Evolutionary conservation across 2,888 invertebrate species (phyloP).

Genomic region (Vesta saturnalis): DNA sequence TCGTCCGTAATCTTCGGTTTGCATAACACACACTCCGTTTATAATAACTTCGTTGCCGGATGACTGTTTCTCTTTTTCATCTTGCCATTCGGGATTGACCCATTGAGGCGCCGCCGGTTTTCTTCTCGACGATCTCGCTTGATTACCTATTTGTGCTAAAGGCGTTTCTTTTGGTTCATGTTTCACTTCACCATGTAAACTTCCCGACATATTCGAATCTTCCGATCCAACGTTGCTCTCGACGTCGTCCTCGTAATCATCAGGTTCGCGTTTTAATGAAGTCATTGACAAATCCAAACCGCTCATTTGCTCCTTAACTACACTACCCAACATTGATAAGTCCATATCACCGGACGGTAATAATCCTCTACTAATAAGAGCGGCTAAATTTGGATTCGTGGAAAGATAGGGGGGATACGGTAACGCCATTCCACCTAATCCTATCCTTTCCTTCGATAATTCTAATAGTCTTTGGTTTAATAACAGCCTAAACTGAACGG

Average conservation of each 20-base stretch:
- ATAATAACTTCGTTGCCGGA: constrained; percentile 84
- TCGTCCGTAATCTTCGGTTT: constrained; percentile 77
- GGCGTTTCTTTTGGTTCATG: constrained; percentile 65
- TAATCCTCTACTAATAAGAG: constrained; percentile 76
- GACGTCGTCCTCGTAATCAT: constrained; percentile 81
- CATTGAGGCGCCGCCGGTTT: constrained; percentile 98
- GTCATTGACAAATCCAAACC: constrained; percentile 91
- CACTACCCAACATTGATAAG: constrained; percentile 66
- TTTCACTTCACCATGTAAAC: constrained; percentile 69
- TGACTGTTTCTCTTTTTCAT: constrained; percentile 68
- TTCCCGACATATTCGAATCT: constrained; percentile 65
- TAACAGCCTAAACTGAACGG: constrained; percentile 88
- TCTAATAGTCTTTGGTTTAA: constrained; percentile 90
- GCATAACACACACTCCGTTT: constrained; percentile 94
- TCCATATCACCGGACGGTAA: constrained; percentile 70
- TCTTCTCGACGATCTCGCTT: constrained; percentile 74
- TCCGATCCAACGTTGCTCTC: constrained; percentile 81
- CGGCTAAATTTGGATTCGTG: constrained; percentile 79
- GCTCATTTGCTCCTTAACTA: constrained; percentile 81
- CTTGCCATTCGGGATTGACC: constrained; percentile 95
- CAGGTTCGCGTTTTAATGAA: constrained; percentile 79
- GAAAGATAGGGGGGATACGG: constrained; percentile 83
- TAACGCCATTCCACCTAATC: constrained; percentile 78
- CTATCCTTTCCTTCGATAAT: constrained; percentile 86
- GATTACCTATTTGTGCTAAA: constrained; percentile 40